phyloP scores from a whole-genome alignment of 2,113 vertebrate species.

The Grantiella picta region DNA sequence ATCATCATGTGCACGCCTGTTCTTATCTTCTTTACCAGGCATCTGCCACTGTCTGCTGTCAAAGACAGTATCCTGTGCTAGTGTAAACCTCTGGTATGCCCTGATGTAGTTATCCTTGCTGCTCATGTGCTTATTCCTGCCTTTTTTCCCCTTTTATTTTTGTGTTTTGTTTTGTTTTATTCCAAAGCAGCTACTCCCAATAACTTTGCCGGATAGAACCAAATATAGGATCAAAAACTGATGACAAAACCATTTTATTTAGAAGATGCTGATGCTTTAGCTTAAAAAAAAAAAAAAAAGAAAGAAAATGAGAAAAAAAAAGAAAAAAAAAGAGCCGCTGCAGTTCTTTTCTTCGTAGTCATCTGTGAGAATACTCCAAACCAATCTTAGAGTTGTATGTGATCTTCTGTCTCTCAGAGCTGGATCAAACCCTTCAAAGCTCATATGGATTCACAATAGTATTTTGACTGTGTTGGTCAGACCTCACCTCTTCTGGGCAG shows the following conservation, averaged over 20 bases:
- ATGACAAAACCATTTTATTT: not conserved
- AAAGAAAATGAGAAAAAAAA: no score
- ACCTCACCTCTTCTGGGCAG: not conserved
- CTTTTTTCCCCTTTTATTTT: no score
- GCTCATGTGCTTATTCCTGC: not conserved
- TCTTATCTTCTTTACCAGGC: not conserved
- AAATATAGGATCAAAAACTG: not conserved
- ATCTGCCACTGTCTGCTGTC: not conserved
- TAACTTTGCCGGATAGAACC: not conserved
- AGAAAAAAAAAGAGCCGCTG: not conserved
- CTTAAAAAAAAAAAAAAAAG: not conserved
- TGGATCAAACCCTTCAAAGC: not conserved
- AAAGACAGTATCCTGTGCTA: not conserved
- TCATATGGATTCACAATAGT: not conserved
- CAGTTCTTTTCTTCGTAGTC: not conserved
- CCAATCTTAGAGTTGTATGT: not conserved
- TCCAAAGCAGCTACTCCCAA: not conserved
- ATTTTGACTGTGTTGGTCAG: not conserved
- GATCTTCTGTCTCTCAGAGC: not conserved
- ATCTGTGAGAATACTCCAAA: not conserved
- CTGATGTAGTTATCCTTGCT: not conserved
- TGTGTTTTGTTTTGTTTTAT: not conserved
- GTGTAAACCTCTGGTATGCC: not conserved
- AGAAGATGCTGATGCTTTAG: not conserved
- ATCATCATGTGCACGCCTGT: accelerated